phyloP scores from a whole-genome alignment of 2,797 vertebrate species.

The Meda fulgida region DNA sequence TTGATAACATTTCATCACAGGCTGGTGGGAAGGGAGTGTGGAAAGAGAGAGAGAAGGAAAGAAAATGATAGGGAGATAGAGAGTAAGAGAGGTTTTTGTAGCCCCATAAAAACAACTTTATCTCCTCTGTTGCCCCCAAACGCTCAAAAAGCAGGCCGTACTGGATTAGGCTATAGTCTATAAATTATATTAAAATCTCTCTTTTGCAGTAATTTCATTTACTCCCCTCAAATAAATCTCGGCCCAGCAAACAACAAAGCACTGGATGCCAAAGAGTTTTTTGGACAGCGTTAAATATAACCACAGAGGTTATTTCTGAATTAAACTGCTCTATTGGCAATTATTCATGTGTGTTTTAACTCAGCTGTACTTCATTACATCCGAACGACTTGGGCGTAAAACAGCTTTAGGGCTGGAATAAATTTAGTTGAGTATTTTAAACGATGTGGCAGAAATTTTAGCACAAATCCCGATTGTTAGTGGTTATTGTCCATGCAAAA shows the following conservation, averaged over 20 bases:
- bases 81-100: constrained; percentile 16
- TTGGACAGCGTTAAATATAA: constrained; percentile 16
- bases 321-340: constrained; percentile 35
- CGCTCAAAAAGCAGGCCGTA: constrained; percentile 24
- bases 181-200: constrained; percentile 57
- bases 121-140: constrained; percentile 41
- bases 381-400: neutral
- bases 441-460: neutral
- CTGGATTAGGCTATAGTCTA: constrained; percentile 54
- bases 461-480: neutral
- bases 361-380: constrained; percentile 31
- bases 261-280: constrained; percentile 18
- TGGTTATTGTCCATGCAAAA: neutral
- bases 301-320: constrained; percentile 30
- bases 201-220: constrained; percentile 53
- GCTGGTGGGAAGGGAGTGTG: constrained; percentile 44
- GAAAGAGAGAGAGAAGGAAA: neutral
- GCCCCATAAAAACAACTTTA: constrained; percentile 54
- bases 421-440: constrained; percentile 13
- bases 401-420: constrained; percentile 26
- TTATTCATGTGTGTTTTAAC: constrained; percentile 23
- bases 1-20: constrained; percentile 39
- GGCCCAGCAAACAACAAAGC: constrained; percentile 20
- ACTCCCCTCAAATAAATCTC: constrained; percentile 53
- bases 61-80: constrained; percentile 3